These are phyloP conservation scores for Asobara japonica DNA, from an alignment of 1,140 invertebrate genomes.

Conservation along the genomic window DNA sequence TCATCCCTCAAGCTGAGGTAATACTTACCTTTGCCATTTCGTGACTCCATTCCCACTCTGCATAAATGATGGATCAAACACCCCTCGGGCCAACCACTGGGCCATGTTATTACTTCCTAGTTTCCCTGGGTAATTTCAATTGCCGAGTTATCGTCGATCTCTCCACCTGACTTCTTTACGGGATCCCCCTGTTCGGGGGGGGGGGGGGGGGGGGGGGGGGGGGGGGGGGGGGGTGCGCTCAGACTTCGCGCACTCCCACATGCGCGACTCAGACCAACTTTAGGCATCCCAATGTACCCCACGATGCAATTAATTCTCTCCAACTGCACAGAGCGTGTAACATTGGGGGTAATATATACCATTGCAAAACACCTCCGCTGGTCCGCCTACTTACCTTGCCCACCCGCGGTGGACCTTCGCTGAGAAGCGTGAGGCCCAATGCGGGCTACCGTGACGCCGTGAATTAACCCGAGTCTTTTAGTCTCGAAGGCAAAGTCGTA, in stretches of 20 bases:
- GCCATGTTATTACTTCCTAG: slow-evolving; percentile 3
- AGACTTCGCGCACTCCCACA: not conserved
- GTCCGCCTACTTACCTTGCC: not conserved
- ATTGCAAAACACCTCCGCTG: not conserved
- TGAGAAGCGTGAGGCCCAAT: not conserved
- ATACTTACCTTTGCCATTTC: not conserved
- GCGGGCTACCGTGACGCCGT: not conserved
- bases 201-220: too few species aligned
- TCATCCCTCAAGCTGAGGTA: not conserved
- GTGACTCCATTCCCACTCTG: not conserved
- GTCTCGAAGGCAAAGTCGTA: too few species aligned
- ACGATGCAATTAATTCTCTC: slow-evolving; percentile 1
- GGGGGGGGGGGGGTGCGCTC: too few species aligned
- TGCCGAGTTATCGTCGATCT: not conserved
- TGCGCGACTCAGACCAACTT: not conserved
- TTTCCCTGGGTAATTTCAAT: slow-evolving; percentile 1
- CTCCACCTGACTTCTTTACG: slow-evolving; percentile 1
- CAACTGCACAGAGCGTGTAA: not conserved
- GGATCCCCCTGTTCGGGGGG: too few species aligned
- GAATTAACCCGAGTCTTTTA: too few species aligned
- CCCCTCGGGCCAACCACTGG: not conserved
- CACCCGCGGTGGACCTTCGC: not conserved
- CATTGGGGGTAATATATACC: not conserved
- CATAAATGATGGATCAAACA: slow-evolving; percentile 4
- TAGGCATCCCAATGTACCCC: not conserved